Percentiles rank a stretch among this genome's conserved stretches.
These are phyloP conservation scores for Parapsyche elsis DNA, from an alignment of 1,140 invertebrate species.

Conservation along the genomic window DNA sequence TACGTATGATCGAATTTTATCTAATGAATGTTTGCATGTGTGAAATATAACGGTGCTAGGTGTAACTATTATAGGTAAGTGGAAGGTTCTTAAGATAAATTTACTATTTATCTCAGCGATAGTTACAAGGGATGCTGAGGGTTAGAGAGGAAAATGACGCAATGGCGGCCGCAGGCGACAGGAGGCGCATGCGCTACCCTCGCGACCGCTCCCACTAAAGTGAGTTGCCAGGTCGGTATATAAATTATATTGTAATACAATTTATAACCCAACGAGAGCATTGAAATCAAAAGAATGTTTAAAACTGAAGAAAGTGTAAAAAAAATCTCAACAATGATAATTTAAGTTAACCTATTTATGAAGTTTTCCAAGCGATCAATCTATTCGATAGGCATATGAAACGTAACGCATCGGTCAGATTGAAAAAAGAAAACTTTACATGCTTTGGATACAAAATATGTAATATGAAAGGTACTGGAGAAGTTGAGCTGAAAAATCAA, in stretches of 20 bases:
- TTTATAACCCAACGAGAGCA: background rate
- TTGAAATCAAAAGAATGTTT: background rate
- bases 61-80: background rate
- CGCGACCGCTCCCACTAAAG: constrained; percentile 22
- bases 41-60: background rate
- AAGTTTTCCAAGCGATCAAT: too few species aligned
- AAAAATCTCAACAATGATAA: too few species aligned
- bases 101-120: background rate
- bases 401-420: too few species aligned
- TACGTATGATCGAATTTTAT: too few species aligned
- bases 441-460: too few species aligned
- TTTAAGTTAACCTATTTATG: too few species aligned
- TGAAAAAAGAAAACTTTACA: too few species aligned
- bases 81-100: background rate
- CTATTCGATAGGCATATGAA: too few species aligned
- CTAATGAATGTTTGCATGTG: background rate
- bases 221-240: constrained; percentile 4
- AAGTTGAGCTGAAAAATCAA: too few species aligned
- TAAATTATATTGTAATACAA: background rate
- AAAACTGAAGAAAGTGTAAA: too few species aligned
- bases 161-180: constrained; percentile 49
- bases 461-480: too few species aligned
- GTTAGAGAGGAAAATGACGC: constrained; percentile 53
- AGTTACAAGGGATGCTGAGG: background rate
- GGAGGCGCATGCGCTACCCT: constrained; percentile 46